Conservation (phyloP, 2,113 vertebrate species). For the Anser cygnoides region DNA sequence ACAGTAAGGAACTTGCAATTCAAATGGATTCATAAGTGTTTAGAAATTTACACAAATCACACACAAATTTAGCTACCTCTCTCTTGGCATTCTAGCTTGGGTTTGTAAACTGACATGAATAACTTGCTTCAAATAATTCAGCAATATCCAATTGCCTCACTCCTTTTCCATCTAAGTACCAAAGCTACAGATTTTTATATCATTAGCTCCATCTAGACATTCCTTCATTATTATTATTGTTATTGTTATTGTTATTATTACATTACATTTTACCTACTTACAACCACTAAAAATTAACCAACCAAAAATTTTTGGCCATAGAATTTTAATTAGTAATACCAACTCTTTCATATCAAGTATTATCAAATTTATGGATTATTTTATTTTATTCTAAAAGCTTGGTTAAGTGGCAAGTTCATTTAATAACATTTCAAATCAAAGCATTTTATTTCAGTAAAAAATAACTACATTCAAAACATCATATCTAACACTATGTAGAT, state of each 20-base stretch:
- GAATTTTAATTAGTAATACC: not conserved
- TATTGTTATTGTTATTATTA: too few relatives aligned
- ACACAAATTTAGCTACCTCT: not conserved
- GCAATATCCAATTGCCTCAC: not conserved
- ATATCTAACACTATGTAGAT: not conserved
- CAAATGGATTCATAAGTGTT: not conserved
- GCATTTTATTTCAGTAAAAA: not conserved
- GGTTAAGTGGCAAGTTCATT: not conserved
- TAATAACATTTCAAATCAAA: conserved; percentile 10
- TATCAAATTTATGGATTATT: conserved; percentile 4
- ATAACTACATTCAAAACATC: not conserved
- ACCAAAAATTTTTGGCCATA: not conserved
- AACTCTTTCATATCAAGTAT: not conserved
- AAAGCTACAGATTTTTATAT: not conserved
- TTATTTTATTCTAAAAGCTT: conserved; percentile 9
- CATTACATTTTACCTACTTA: not conserved
- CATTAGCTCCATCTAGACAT: not conserved
- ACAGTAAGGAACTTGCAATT: not conserved
- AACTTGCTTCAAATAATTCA: not conserved
- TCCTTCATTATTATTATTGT: too few relatives aligned
- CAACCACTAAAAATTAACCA: not conserved
- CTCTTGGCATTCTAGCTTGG: not conserved
- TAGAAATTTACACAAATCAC: not conserved
- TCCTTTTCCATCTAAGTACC: not conserved
- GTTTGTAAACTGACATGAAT: not conserved